Percentiles rank a stretch among this genome's conserved stretches.
Evolutionary conservation across 2,113 vertebrate genomes (phyloP).

Genomic region (Smithornis capensis): DNA sequence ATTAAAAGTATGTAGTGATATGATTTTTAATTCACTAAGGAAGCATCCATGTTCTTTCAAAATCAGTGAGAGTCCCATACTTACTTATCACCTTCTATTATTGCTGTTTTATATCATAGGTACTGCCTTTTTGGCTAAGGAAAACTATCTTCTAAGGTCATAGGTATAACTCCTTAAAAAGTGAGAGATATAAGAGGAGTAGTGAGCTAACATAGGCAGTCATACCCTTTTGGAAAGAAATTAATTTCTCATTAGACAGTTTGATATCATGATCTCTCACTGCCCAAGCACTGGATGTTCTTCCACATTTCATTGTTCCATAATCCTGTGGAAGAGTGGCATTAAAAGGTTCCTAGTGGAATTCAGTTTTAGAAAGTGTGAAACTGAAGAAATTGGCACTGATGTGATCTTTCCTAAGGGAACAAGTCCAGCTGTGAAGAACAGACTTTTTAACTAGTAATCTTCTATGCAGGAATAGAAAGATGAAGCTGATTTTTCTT

Average conservation of each 20-base stretch:
- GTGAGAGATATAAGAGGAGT: not conserved
- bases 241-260: not conserved
- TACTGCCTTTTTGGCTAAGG: not conserved
- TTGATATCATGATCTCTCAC: not conserved
- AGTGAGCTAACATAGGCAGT: not conserved
- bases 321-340: not conserved
- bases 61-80: not conserved
- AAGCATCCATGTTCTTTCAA: not conserved
- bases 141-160: not conserved
- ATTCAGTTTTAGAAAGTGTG: not conserved
- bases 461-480: not conserved
- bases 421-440: not conserved
- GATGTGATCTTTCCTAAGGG: conserved; percentile 17
- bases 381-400: not conserved
- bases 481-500: not conserved
- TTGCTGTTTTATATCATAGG: not conserved
- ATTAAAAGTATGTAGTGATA: not conserved
- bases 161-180: not conserved
- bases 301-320: not conserved
- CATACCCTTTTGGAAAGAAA: not conserved
- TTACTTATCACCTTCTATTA: not conserved
- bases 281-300: not conserved
- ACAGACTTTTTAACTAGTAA: not conserved
- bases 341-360: not conserved
- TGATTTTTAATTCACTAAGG: not conserved